A percentile compares a stretch with the other conserved stretches of the same genome.
These are phyloP conservation scores for Ormyrus thymus DNA, from an alignment of 2,888 invertebrate genomes.

Conservation along the genomic window DNA sequence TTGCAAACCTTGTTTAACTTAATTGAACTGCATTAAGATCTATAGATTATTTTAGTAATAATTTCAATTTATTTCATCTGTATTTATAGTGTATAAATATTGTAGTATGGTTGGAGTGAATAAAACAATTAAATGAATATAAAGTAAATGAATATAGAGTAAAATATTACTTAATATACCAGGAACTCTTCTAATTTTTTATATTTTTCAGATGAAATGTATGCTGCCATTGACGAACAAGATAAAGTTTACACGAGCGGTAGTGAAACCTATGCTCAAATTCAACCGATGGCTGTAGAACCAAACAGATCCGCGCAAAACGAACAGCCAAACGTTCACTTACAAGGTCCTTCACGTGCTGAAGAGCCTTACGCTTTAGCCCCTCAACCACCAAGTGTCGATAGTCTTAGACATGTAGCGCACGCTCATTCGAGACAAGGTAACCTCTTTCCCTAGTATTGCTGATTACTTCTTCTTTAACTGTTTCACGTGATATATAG, in stretches of 20 bases:
- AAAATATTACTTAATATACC: too few relatives aligned
- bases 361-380: conserved; percentile 71
- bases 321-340: conserved; percentile 73
- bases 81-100: too few relatives aligned
- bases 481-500: conserved; percentile 11
- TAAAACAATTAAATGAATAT: too few relatives aligned
- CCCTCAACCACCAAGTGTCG: conserved; percentile 80
- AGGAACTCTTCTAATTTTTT: too few relatives aligned
- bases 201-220: conserved; percentile 85
- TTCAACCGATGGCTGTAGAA: conserved; percentile 78
- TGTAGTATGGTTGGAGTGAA: too few relatives aligned
- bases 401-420: conserved; percentile 79
- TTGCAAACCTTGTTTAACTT: too few relatives aligned
- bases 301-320: conserved; percentile 70
- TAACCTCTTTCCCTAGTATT: conserved; percentile 61
- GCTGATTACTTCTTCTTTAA: conserved; percentile 30
- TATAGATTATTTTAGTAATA: too few relatives aligned
- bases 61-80: not conserved
- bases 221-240: conserved; percentile 91
- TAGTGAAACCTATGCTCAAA: conserved; percentile 92
- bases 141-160: too few relatives aligned
- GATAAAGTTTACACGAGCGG: conserved; percentile 83
- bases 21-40: too few relatives aligned
- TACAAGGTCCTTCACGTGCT: conserved; percentile 57
- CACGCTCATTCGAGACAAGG: conserved; percentile 80